phyloP scores from a whole-genome alignment of 2,888 invertebrate species.

The Cetonia aurata region DNA sequence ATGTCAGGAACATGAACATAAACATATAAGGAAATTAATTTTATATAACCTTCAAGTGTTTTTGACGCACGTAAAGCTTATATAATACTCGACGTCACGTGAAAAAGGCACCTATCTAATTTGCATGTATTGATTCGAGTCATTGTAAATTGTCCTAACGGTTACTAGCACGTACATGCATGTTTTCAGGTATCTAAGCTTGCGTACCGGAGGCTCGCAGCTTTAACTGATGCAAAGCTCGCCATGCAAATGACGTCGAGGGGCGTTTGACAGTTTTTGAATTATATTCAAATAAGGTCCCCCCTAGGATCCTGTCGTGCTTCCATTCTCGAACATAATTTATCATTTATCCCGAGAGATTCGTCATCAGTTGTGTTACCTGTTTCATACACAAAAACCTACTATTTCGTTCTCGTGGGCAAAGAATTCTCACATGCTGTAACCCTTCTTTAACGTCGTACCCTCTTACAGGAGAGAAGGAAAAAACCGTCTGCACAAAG shows the following conservation, averaged over 20 bases:
- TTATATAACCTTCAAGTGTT: neutral
- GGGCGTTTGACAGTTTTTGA: conserved; percentile 65
- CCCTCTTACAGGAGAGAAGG: conserved; percentile 39
- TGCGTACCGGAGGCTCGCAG: conserved; percentile 25
- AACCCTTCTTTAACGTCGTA: conserved; percentile 41
- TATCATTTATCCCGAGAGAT: conserved; percentile 62
- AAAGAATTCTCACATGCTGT: conserved; percentile 46
- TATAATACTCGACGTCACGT: conserved; percentile 26
- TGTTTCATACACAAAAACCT: conserved; percentile 51
- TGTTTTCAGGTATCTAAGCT: conserved; percentile 31
- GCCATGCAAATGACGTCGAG: conserved; percentile 63
- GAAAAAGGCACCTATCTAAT: conserved; percentile 41
- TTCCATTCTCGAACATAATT: conserved; percentile 60
- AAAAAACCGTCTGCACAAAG: neutral
- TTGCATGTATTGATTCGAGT: conserved; percentile 45
- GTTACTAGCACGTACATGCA: conserved; percentile 37
- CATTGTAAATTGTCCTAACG: conserved; percentile 43
- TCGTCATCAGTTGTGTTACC: conserved; percentile 60
- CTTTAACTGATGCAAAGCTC: conserved; percentile 44
- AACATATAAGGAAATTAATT: no score
- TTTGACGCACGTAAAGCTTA: conserved; percentile 10
- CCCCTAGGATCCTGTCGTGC: conserved; percentile 54
- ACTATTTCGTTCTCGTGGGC: conserved; percentile 46
- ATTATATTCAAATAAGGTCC: conserved; percentile 65
- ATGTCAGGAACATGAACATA: no score